Evolutionary conservation across 1,140 invertebrate species (phyloP).

Genomic region (Cotesia chilonis): DNA sequence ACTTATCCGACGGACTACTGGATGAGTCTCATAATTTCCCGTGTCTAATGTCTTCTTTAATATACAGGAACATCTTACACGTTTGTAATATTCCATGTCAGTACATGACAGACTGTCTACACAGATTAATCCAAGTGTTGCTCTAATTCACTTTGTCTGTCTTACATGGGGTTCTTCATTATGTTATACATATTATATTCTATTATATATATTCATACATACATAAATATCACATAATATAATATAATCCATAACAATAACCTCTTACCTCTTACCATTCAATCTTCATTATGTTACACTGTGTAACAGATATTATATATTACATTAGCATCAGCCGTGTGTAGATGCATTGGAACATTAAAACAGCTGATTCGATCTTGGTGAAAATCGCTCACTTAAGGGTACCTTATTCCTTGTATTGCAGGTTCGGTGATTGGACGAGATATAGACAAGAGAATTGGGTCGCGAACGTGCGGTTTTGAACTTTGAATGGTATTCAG

Average conservation of each 20-base stretch:
- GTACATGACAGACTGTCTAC: conserved; percentile 13
- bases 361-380: too few relatives aligned
- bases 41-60: not conserved
- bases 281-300: too few relatives aligned
- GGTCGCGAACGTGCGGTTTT: conserved; percentile 58
- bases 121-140: conserved; percentile 24
- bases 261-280: too few relatives aligned
- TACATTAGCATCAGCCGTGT: too few relatives aligned
- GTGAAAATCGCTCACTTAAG: not conserved
- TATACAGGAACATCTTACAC: not conserved
- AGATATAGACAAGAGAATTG: conserved; percentile 48
- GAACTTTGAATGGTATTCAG: conserved; percentile 56
- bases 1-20: conserved; percentile 7
- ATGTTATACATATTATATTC: too few relatives aligned
- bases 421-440: too few relatives aligned
- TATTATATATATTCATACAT: not conserved
- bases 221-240: not conserved
- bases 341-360: too few relatives aligned
- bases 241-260: too few relatives aligned
- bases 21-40: conserved; percentile 14
- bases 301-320: too few relatives aligned
- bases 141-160: conserved; percentile 23
- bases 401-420: too few relatives aligned
- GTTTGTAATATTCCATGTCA: conserved; percentile 21
- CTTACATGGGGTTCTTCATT: not conserved